phyloP scores from a whole-genome alignment of 2,888 invertebrate species.

The Sesia bembeciformis region DNA sequence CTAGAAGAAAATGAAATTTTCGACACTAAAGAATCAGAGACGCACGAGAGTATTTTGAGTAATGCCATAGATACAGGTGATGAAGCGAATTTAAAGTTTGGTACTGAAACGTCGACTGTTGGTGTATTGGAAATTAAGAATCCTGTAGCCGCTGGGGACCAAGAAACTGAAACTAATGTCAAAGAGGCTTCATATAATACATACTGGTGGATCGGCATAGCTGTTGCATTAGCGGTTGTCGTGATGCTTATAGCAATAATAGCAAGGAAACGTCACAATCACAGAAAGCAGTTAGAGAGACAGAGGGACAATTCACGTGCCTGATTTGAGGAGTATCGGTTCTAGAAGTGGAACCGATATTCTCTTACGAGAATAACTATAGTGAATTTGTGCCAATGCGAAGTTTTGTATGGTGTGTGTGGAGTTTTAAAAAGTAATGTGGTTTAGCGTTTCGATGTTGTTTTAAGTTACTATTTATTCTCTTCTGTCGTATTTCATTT shows the following conservation, averaged over 20 bases:
- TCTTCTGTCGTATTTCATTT: constrained; percentile 12
- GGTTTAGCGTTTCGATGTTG: constrained; percentile 10
- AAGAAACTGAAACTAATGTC: constrained; percentile 26
- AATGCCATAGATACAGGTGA: constrained; percentile 50
- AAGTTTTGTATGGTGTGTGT: constrained; percentile 18
- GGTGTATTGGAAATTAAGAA: constrained; percentile 62
- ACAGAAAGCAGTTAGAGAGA: constrained; percentile 62
- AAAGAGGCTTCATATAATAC: constrained; percentile 61
- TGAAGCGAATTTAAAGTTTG: constrained; percentile 36
- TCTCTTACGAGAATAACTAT: constrained; percentile 23
- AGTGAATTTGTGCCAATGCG: constrained; percentile 51
- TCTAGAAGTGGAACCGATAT: constrained; percentile 55
- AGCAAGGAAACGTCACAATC: constrained; percentile 64
- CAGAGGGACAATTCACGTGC: constrained; percentile 57
- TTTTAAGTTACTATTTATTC: constrained; percentile 20
- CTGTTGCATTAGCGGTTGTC: constrained; percentile 52
- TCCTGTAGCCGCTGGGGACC: constrained; percentile 40
- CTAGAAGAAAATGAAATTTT: constrained; percentile 8
- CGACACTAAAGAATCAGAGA: constrained; percentile 12
- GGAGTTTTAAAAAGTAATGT: constrained; percentile 21
- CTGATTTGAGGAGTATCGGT: constrained; percentile 72
- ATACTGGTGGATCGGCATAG: constrained; percentile 69
- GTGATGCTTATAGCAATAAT: constrained; percentile 57
- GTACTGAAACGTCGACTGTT: constrained; percentile 57
- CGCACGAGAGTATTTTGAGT: constrained; percentile 24